Evolutionary conservation across 2,113 vertebrate species (phyloP), one percentile per base, ranked within the genome.

Genomic region (Cynopterus brachyotis): DNA sequence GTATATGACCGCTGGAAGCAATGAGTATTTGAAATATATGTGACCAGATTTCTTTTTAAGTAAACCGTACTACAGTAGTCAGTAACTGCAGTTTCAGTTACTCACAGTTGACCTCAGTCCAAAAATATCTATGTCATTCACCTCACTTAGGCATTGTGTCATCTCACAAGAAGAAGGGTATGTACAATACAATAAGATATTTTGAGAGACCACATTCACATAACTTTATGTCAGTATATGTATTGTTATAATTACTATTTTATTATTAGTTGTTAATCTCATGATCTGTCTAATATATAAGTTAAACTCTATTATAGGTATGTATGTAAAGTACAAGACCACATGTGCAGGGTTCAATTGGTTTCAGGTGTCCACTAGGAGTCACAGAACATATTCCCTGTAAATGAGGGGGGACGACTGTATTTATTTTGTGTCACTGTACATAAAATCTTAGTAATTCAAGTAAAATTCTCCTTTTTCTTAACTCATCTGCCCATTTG

Each of bases 21-120:
- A 64, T 96, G 83, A 32, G 42, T 94, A 60, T 15, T 92, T 96
- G 80, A 84, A 95, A 47, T 81, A 96, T 92, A 53, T 96, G 90
- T 73, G 76, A 95, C 11, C 28, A 83, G 10, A 15, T 42, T 86
- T 26, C 57, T 80, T 89, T 35, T 22, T 30, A 89, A 98, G 60
- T 87, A 97, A 91, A 22, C 13, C 69, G 0, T 79, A 22, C 76
- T 92, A 45, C 57, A 82, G 57, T 20, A 62, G 37, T 42, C 26
- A n/a, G n/a, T n/a, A n/a, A n/a, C n/a, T 81, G 26, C 2, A 0
- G 9, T 30, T 30, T 81, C 37, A 42, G 79, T 81, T 81, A 81
- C 57, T 28, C 15, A 2, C 37, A 62, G 37, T 81, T 26, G 42
- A 45, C 37, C 28, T 62, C 9, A 0, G 9, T 62, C 57, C 2